phyloP scores from a whole-genome alignment of 53 echinoderm and acorn worm genomes.

The Temnopleurus reevesii region DNA sequence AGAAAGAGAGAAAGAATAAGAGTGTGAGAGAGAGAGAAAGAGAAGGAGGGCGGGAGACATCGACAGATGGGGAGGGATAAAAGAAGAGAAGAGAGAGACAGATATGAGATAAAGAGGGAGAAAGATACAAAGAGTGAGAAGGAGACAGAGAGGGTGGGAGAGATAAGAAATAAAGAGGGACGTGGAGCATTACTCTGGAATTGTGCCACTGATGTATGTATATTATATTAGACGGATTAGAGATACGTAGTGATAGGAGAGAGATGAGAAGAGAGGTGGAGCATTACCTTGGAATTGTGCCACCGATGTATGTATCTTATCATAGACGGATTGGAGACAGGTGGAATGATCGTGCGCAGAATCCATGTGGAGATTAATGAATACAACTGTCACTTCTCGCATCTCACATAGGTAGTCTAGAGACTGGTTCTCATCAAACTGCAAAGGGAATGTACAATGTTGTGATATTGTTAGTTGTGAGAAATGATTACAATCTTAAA shows the following conservation, averaged over 20 bases:
- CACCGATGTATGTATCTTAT: slow-evolving; percentile 76
- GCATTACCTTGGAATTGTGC: slow-evolving; percentile 97
- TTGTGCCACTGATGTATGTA: background rate
- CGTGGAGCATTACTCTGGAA: background rate
- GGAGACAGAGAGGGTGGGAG: background rate
- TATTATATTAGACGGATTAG: too few species aligned
- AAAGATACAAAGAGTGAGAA: too few species aligned
- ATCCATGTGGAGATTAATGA: slow-evolving; percentile 89
- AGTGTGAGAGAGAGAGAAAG: background rate
- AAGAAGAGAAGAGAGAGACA: background rate
- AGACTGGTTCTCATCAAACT: slow-evolving; percentile 91
- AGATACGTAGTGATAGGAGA: too few species aligned
- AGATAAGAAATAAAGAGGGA: background rate
- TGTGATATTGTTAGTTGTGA: background rate
- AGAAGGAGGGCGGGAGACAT: background rate
- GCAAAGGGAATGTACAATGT: background rate
- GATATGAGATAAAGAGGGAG: background rate
- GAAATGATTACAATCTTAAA: background rate
- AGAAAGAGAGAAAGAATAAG: too few species aligned
- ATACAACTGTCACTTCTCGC: slow-evolving; percentile 88
- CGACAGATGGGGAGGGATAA: background rate
- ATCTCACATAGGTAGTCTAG: slow-evolving; percentile 98
- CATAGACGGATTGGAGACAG: slow-evolving; percentile 78
- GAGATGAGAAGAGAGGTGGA: background rate
- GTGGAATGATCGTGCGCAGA: slow-evolving; percentile 77